phyloP scores from a whole-genome alignment of 2,113 vertebrate genomes.

The Platichthys flesus region DNA sequence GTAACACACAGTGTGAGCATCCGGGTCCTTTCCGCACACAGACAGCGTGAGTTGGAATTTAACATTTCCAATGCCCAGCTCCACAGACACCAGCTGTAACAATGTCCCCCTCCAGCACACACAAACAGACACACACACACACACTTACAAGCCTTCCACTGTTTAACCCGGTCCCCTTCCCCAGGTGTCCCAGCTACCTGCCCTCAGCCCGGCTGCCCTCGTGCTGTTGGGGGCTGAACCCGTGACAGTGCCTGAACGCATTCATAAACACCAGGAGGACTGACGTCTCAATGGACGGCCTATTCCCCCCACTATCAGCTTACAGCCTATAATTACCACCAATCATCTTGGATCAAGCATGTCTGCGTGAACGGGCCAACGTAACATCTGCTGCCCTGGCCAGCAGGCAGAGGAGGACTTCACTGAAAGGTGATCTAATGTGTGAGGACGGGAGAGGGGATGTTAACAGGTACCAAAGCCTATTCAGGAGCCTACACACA shows the following conservation, averaged over 20 bases:
- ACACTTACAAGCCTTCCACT: conserved; percentile 52
- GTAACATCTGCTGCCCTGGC: conserved; percentile 81
- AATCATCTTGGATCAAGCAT: conserved; percentile 82
- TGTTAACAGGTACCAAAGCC: conserved; percentile 59
- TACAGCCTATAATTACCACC: conserved; percentile 84
- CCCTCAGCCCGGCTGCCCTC: conserved; percentile 42
- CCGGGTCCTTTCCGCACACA: no score
- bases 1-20: no score
- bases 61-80: background rate
- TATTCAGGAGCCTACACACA: conserved; percentile 55
- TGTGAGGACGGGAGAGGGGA: conserved; percentile 30
- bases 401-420: conserved; percentile 52
- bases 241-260: conserved; percentile 67
- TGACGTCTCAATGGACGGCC: conserved; percentile 80
- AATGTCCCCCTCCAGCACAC: background rate
- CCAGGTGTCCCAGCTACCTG: conserved; percentile 70
- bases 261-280: conserved; percentile 72
- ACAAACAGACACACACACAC: conserved; percentile 9
- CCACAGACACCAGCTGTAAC: conserved; percentile 37
- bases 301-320: conserved; percentile 82
- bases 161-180: conserved; percentile 43
- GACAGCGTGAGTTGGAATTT: background rate
- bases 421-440: conserved; percentile 76
- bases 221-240: conserved; percentile 49
- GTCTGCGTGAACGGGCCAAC: conserved; percentile 77